These are phyloP conservation scores for Diaprepes abbreviatus DNA, from an alignment of 2,888 invertebrate genomes.

Conservation along the genomic window DNA sequence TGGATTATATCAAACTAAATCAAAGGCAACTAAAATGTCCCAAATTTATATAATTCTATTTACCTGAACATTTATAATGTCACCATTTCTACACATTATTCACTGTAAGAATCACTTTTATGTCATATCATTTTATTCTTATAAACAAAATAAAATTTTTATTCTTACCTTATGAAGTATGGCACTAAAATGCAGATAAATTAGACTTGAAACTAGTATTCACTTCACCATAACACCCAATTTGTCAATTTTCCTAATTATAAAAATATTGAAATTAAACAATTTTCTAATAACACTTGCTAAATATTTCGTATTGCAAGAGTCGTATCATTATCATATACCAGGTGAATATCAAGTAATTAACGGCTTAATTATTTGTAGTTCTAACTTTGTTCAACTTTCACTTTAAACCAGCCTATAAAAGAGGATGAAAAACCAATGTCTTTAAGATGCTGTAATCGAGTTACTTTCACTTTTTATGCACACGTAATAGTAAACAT, in stretches of 20 bases:
- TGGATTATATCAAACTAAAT: too few relatives aligned
- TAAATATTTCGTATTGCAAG: conserved; percentile 13
- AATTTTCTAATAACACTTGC: conserved; percentile 19
- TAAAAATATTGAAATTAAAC: conserved; percentile 11
- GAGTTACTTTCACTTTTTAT: conserved; percentile 36
- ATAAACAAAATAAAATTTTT: too few relatives aligned
- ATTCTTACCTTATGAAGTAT: conserved; percentile 9
- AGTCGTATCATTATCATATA: background rate
- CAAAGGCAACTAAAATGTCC: too few relatives aligned
- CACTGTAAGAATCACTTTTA: too few relatives aligned
- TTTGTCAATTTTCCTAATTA: conserved; percentile 21
- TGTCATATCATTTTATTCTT: too few relatives aligned
- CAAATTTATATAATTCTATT: too few relatives aligned
- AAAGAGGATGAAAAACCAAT: conserved; percentile 11
- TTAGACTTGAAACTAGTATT: background rate
- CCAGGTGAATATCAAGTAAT: background rate
- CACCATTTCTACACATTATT: too few relatives aligned
- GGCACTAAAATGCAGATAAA: conserved; percentile 5
- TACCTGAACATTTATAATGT: too few relatives aligned
- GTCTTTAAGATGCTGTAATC: conserved; percentile 15
- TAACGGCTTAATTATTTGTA: background rate
- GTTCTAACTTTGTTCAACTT: conserved; percentile 25
- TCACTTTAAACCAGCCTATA: background rate
- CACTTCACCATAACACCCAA: conserved; percentile 7
- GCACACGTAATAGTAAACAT: conserved; percentile 8